A percentile compares a stretch with the other conserved stretches of the same genome.
These are phyloP conservation scores for Philaethria dido DNA, from an alignment of 2,888 invertebrate species.

Conservation along the genomic window DNA sequence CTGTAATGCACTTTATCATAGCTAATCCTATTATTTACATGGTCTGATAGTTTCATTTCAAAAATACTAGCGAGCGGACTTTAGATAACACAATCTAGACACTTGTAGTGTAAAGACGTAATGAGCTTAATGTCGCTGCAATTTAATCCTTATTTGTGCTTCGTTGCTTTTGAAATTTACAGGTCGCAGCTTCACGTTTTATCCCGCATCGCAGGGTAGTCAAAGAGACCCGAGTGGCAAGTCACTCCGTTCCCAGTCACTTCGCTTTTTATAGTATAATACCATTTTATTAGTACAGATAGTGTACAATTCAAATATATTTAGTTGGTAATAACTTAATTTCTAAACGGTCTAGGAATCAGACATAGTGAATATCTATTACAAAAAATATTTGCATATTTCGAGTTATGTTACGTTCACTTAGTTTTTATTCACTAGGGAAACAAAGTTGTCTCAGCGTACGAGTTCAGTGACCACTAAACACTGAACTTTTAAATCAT, in stretches of 20 bases:
- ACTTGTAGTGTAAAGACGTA: constrained; percentile 12
- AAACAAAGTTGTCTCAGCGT: constrained; percentile 49
- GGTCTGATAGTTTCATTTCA: neutral
- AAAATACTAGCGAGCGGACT: neutral
- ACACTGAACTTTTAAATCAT: constrained; percentile 51
- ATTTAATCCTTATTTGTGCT: constrained; percentile 24
- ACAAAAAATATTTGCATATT: too few relatives aligned
- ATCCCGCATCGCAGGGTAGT: too few relatives aligned
- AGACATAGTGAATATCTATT: too few relatives aligned
- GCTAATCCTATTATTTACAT: constrained; percentile 12
- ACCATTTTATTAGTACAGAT: too few relatives aligned
- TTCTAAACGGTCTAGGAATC: too few relatives aligned
- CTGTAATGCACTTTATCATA: neutral
- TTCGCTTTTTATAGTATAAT: too few relatives aligned
- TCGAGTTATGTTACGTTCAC: neutral
- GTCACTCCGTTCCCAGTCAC: too few relatives aligned
- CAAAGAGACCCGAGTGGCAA: too few relatives aligned
- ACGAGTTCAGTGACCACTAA: constrained; percentile 56
- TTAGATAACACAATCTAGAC: constrained; percentile 22
- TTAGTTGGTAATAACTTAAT: too few relatives aligned
- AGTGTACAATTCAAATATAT: too few relatives aligned
- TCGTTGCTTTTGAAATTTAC: constrained; percentile 9
- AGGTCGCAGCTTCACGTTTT: neutral
- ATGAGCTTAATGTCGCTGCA: constrained; percentile 30
- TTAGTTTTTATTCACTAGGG: neutral